phyloP scores from a whole-genome alignment of 2,888 invertebrate species.

The Carcina quercana region DNA sequence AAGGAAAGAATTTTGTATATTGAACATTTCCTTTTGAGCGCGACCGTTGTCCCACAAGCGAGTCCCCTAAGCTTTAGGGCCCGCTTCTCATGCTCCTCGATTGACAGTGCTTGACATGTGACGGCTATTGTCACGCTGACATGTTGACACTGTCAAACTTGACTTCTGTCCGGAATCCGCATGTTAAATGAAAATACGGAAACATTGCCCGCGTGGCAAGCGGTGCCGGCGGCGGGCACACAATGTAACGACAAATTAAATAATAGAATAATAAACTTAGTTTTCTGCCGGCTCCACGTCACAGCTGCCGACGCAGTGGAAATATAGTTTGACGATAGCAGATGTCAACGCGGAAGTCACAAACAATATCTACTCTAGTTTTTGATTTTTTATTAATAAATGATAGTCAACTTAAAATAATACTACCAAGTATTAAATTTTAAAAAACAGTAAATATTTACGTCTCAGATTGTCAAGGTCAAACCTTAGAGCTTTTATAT shows the following conservation, averaged over 20 bases:
- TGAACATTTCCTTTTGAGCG: constrained; percentile 13
- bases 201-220: constrained; percentile 47
- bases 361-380: constrained; percentile 14
- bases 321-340: constrained; percentile 29
- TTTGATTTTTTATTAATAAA: too few species aligned
- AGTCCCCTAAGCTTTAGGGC: constrained; percentile 34
- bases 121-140: constrained; percentile 66
- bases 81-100: constrained; percentile 63
- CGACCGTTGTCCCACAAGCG: constrained; percentile 41
- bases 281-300: constrained; percentile 27
- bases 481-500: too few species aligned
- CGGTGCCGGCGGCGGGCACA: constrained; percentile 22
- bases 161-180: constrained; percentile 69
- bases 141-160: constrained; percentile 72
- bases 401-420: too few species aligned
- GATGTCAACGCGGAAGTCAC: constrained; percentile 23
- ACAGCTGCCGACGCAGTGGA: constrained; percentile 53
- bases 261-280: constrained; percentile 62
- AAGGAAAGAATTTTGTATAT: constrained; percentile 42
- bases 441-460: too few species aligned
- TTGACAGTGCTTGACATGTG: constrained; percentile 66
- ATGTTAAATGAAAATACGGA: constrained; percentile 65
- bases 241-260: constrained; percentile 71
- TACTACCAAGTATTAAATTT: too few species aligned
- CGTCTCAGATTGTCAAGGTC: too few species aligned